These are phyloP conservation scores for Numenius arquata DNA, from an alignment of 2,113 vertebrate species.

Conservation along the genomic window DNA sequence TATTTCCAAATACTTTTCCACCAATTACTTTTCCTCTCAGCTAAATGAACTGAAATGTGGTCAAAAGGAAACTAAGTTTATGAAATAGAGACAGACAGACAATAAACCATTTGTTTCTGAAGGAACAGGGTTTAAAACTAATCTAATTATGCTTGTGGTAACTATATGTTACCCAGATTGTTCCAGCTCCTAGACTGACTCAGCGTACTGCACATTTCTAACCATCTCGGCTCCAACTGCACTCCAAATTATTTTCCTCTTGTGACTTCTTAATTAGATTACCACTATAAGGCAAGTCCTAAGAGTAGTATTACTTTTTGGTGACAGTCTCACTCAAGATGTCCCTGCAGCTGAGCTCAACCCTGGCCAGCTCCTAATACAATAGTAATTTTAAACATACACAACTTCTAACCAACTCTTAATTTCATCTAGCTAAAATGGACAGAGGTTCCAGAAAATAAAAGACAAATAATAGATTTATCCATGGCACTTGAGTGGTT, in stretches of 20 bases:
- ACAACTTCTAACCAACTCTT: neutral
- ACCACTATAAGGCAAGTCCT: neutral
- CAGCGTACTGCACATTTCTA: neutral
- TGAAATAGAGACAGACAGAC: neutral
- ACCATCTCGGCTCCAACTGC: neutral
- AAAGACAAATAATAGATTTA: neutral
- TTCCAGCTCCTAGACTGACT: slow-evolving; percentile 20
- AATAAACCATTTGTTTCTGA: slow-evolving; percentile 34
- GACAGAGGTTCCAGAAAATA: neutral
- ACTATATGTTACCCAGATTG: neutral
- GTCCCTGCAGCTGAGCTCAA: neutral
- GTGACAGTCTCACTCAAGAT: neutral
- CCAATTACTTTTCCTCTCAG: slow-evolving; percentile 22
- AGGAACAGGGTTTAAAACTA: slow-evolving; percentile 13
- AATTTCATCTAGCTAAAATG: neutral
- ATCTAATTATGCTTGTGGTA: slow-evolving; percentile 17
- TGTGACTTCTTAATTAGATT: neutral
- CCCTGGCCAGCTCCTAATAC: neutral
- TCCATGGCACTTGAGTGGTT: neutral
- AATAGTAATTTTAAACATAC: neutral
- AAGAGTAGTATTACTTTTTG: neutral
- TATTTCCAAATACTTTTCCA: slow-evolving; percentile 52
- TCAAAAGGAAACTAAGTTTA: slow-evolving; percentile 54
- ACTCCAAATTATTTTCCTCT: neutral
- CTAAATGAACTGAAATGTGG: slow-evolving; percentile 7